Percentiles rank a stretch among this genome's conserved stretches.
These are phyloP conservation scores for Xanthorhoe spadicearia DNA, from an alignment of 2,888 invertebrate genomes.

Conservation along the genomic window DNA sequence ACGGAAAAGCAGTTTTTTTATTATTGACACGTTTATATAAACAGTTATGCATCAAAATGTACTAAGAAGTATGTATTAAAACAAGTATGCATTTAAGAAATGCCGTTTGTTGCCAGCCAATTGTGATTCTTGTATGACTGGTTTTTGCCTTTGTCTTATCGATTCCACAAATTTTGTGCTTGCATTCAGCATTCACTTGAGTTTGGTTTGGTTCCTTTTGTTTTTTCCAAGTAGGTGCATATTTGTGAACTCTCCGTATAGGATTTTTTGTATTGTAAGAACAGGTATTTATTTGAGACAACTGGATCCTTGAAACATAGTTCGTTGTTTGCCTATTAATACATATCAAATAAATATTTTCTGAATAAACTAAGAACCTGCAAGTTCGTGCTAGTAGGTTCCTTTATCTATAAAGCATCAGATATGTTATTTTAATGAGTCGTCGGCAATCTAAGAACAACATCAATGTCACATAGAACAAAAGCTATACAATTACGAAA, in stretches of 20 bases:
- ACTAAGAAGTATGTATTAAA: conserved; percentile 9
- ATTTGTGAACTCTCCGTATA: conserved; percentile 10
- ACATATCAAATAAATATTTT: neutral
- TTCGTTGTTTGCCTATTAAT: neutral
- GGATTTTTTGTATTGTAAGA: neutral
- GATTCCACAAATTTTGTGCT: conserved; percentile 51
- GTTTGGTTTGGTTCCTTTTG: conserved; percentile 23
- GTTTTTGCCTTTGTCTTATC: conserved; percentile 54
- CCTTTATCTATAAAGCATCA: conserved; percentile 14
- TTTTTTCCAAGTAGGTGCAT: conserved; percentile 25
- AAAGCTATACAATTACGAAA: conserved; percentile 53
- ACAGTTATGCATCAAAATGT: neutral
- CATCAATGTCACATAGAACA: conserved; percentile 45
- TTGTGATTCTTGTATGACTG: conserved; percentile 51
- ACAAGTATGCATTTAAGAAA: conserved; percentile 22
- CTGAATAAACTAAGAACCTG: neutral
- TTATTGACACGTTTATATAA: neutral
- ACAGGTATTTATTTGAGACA: neutral
- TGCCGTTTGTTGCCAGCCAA: conserved; percentile 48
- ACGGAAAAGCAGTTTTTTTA: neutral
- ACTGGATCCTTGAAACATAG: neutral
- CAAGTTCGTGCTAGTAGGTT: neutral
- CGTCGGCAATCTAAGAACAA: conserved; percentile 37
- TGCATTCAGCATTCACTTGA: conserved; percentile 32
- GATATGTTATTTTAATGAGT: conserved; percentile 33